A percentile compares a stretch with the other conserved stretches of the same genome.
Conservation (phyloP, 1,140 invertebrate genomes). For the Pogonus chalceus region DNA sequence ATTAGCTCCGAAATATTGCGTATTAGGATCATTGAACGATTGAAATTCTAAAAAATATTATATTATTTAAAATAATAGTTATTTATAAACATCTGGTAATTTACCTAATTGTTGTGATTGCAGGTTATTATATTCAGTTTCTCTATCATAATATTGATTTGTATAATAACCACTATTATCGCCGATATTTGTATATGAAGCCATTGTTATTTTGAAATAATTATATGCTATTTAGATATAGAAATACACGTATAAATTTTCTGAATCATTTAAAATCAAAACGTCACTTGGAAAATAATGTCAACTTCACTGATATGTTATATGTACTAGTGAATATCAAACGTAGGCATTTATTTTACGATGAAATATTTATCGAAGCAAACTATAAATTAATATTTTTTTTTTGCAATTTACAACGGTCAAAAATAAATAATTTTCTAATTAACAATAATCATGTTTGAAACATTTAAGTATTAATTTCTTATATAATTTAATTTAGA, state of each 20-base stretch:
- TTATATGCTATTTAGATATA: neutral
- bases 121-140: slow-evolving; percentile 14
- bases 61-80: neutral
- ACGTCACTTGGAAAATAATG: neutral
- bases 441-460: no score
- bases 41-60: slow-evolving; percentile 14
- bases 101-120: slow-evolving; percentile 17
- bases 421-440: no score
- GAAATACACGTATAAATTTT: neutral
- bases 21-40: slow-evolving; percentile 1
- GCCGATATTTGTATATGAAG: slow-evolving; percentile 9
- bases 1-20: neutral
- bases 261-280: neutral
- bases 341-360: no score
- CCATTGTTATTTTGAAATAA: neutral
- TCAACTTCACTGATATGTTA: no score
- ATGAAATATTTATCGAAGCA: no score
- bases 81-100: slow-evolving; percentile 2
- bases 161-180: slow-evolving; percentile 10
- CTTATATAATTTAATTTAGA: no score
- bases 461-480: no score
- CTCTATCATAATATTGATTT: slow-evolving; percentile 10
- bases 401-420: no score
- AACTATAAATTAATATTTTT: no score
- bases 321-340: no score